Percentiles rank a stretch among this genome's conserved stretches.
Evolutionary conservation across 64 coral and sea anemone genomes (phyloP).

Genomic region (Montipora cactus): DNA sequence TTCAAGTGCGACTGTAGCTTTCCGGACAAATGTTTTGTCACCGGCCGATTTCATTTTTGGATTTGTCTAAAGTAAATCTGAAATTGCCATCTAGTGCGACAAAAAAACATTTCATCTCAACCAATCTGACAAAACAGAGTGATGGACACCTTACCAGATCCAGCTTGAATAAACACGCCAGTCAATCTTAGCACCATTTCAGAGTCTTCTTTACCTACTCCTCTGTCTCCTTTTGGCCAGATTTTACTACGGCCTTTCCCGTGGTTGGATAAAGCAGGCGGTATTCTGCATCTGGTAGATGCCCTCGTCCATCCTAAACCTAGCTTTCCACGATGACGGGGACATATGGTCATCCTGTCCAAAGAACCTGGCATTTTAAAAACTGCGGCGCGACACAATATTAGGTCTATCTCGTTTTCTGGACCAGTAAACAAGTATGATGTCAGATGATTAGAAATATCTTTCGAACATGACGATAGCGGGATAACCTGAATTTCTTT

Average conservation of each 20-base stretch:
- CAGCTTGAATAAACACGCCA: slow-evolving; percentile 41
- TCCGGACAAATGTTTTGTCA: too few relatives aligned
- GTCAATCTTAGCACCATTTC: slow-evolving; percentile 8
- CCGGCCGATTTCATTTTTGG: too few relatives aligned
- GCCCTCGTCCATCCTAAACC: slow-evolving; percentile 43
- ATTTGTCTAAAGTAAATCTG: too few relatives aligned
- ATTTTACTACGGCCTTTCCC: slow-evolving; percentile 29
- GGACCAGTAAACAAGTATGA: slow-evolving; percentile 44
- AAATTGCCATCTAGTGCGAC: too few relatives aligned
- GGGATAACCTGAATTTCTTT: too few relatives aligned
- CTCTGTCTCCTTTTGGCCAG: slow-evolving; percentile 56
- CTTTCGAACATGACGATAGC: too few relatives aligned
- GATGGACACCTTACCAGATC: not conserved
- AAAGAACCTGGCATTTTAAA: slow-evolving; percentile 32
- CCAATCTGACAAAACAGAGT: too few relatives aligned
- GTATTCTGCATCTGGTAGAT: slow-evolving; percentile 56
- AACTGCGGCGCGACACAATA: slow-evolving; percentile 47
- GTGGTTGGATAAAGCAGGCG: slow-evolving; percentile 50
- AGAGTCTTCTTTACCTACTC: slow-evolving; percentile 31
- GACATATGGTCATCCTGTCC: slow-evolving; percentile 45
- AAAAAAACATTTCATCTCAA: too few relatives aligned
- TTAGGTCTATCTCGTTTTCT: slow-evolving; percentile 47
- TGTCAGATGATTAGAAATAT: too few relatives aligned
- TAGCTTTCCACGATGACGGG: slow-evolving; percentile 34
- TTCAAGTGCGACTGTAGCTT: too few relatives aligned